A percentile compares a stretch with the other conserved stretches of the same genome.
Evolutionary conservation across 1,140 invertebrate genomes (phyloP).

Genomic region (Musca domestica): DNA sequence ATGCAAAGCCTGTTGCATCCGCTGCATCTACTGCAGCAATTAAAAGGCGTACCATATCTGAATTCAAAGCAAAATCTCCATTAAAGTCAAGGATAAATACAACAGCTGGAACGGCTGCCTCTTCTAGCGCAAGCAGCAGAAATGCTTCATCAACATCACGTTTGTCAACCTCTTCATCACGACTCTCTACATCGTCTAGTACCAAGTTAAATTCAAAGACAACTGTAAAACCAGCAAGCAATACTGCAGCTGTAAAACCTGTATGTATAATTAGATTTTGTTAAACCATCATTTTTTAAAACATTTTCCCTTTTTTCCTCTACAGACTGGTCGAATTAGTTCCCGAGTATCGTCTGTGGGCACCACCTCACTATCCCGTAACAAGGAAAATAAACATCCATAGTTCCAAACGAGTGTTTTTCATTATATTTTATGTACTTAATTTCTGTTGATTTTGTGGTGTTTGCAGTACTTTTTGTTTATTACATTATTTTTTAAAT

Average conservation of each 20-base stretch:
- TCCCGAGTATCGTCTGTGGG: neutral
- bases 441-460: too few species aligned
- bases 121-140: neutral
- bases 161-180: neutral
- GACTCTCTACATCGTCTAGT: slow-evolving; percentile 3
- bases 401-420: neutral
- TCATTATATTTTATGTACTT: too few species aligned
- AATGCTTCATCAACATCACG: neutral
- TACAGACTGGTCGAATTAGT: neutral
- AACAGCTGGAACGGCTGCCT: neutral
- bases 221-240: neutral
- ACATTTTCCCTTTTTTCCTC: neutral
- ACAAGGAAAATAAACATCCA: slow-evolving; percentile 28
- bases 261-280: neutral
- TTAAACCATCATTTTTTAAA: neutral
- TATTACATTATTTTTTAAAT: too few species aligned
- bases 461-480: too few species aligned
- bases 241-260: neutral
- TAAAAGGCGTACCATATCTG: slow-evolving; percentile 9
- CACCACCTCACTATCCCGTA: neutral
- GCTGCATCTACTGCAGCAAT: neutral
- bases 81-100: slow-evolving; percentile 5
- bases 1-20: neutral
- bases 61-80: slow-evolving; percentile 21
- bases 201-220: neutral